phyloP scores from a whole-genome alignment of 2,888 invertebrate species.

The Dioctria linearis region DNA sequence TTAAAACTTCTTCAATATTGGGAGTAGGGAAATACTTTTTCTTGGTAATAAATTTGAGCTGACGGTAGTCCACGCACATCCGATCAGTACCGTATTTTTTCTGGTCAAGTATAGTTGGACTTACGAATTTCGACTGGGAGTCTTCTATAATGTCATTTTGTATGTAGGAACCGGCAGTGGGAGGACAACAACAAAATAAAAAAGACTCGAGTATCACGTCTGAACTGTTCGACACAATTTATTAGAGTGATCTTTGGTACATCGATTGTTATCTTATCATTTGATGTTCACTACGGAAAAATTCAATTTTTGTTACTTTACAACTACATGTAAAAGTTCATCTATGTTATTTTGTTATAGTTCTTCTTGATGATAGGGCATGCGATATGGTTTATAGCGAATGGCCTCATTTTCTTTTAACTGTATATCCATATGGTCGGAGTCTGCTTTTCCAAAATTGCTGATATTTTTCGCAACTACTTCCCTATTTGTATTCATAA shows the following conservation, averaged over 20 bases:
- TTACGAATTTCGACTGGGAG: not conserved
- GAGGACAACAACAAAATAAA: no score
- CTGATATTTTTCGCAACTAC: not conserved
- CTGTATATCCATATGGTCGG: not conserved
- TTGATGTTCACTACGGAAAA: no score
- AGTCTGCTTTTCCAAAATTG: not conserved
- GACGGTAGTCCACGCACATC: slow-evolving; percentile 25
- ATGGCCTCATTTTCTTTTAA: no score
- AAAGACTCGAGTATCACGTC: no score
- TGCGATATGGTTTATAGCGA: no score
- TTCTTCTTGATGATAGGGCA: no score
- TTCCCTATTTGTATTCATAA: not conserved
- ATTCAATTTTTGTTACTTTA: no score
- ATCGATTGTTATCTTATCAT: no score
- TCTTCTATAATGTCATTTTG: slow-evolving; percentile 20
- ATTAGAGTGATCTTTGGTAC: no score
- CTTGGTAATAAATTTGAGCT: not conserved
- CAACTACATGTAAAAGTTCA: slow-evolving; percentile 29
- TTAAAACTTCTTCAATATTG: slow-evolving; percentile 21
- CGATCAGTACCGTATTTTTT: slow-evolving; percentile 2
- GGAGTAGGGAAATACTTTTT: slow-evolving; percentile 12
- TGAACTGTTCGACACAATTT: no score
- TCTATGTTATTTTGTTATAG: not conserved
- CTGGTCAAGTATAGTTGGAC: not conserved
- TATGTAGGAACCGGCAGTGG: no score